Conservation (phyloP, 2,113 vertebrate species). For the Trogon melanurus region DNA sequence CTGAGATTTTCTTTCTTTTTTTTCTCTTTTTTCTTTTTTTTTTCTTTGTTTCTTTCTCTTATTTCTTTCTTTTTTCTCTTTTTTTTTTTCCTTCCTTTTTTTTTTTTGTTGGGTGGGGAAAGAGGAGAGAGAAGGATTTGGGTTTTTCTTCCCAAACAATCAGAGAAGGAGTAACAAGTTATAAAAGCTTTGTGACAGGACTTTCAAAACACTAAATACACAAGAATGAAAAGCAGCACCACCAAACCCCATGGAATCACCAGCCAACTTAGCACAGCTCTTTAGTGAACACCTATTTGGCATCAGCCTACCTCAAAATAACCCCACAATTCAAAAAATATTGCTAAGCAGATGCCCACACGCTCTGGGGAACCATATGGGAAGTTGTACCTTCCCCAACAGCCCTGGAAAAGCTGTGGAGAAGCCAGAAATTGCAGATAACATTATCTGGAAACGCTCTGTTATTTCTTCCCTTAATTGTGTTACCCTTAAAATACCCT, state of each 20-base stretch:
- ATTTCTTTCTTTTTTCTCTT: too few relatives aligned
- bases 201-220: not conserved
- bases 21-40: not conserved
- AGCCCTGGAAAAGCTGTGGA: not conserved
- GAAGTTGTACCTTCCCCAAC: constrained; percentile 20
- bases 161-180: not conserved
- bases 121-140: not conserved
- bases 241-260: not conserved
- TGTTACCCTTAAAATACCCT: constrained; percentile 17
- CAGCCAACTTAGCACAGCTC: not conserved
- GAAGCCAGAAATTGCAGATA: constrained; percentile 41
- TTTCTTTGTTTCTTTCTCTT: too few relatives aligned
- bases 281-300: not conserved
- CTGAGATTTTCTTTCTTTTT: not conserved
- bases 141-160: not conserved
- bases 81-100: not conserved
- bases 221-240: not conserved
- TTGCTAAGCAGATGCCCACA: not conserved
- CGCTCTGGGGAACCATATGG: not conserved
- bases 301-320: not conserved
- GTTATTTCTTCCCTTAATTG: constrained; percentile 44
- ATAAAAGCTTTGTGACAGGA: not conserved
- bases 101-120: not conserved
- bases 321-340: not conserved
- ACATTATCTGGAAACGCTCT: not conserved